A percentile compares a stretch with the other conserved stretches of the same genome.
phyloP scores from a whole-genome alignment of 2,888 invertebrate species.

The Neoascia interrupta region DNA sequence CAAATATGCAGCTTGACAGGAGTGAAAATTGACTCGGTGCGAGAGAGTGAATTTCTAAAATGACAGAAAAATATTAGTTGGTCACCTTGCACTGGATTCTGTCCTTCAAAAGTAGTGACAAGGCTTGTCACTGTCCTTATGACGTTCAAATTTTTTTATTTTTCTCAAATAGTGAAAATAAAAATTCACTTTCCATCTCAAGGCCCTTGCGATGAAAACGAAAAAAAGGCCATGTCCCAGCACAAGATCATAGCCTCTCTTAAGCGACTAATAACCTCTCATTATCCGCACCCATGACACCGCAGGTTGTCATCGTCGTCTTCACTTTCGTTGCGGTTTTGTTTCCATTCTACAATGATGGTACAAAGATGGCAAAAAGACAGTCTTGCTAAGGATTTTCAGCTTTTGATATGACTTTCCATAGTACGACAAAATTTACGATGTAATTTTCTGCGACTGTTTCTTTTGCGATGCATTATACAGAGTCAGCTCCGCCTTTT shows the following conservation, averaged over 20 bases:
- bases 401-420: conserved; percentile 54
- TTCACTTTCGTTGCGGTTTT: conserved; percentile 39
- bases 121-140: not conserved
- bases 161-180: not conserved
- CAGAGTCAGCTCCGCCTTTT: too few species aligned
- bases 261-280: conserved; percentile 46
- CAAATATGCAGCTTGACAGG: not conserved
- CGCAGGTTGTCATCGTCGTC: conserved; percentile 20
- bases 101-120: too few species aligned
- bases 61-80: too few species aligned
- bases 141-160: not conserved
- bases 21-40: too few species aligned
- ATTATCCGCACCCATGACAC: conserved; percentile 43
- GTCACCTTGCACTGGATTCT: too few species aligned
- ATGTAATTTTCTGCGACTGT: conserved; percentile 38
- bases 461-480: conserved; percentile 10
- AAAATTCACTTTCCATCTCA: conserved; percentile 16
- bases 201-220: conserved; percentile 2
- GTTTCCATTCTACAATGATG: conserved; percentile 22
- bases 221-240: not conserved
- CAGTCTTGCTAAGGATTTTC: conserved; percentile 42
- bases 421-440: conserved; percentile 49
- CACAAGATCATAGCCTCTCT: conserved; percentile 36
- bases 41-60: not conserved
- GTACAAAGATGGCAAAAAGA: too few species aligned